phyloP scores from a whole-genome alignment of 2,888 invertebrate species.

The Clepsis dumicolana region DNA sequence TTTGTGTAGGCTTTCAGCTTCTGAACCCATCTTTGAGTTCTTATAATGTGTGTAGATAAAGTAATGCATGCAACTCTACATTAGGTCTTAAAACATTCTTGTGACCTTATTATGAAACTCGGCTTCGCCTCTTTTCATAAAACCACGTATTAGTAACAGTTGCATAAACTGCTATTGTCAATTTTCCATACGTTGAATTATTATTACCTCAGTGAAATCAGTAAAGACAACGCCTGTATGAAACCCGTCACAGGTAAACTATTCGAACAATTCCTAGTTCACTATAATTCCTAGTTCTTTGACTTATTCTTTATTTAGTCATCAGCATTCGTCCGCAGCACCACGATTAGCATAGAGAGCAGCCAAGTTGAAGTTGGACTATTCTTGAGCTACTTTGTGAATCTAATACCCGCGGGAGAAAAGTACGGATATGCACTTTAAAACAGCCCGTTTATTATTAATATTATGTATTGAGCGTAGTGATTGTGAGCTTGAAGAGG shows the following conservation, averaged over 20 bases:
- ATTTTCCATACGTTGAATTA: no score
- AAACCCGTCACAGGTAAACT: neutral
- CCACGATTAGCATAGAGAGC: constrained; percentile 59
- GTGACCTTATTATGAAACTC: no score
- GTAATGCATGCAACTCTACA: no score
- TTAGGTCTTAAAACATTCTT: no score
- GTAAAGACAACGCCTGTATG: neutral
- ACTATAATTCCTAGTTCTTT: neutral
- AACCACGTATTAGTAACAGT: no score
- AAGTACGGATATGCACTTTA: constrained; percentile 14
- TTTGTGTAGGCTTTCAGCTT: no score
- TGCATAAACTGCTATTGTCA: no score
- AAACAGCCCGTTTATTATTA: constrained; percentile 7
- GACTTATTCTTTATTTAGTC: constrained; percentile 27
- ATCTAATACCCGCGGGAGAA: constrained; percentile 20
- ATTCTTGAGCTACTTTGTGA: constrained; percentile 16
- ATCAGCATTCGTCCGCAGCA: constrained; percentile 43
- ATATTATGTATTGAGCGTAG: neutral
- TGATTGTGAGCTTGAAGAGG: neutral
- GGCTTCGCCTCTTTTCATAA: no score
- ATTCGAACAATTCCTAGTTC: constrained; percentile 3
- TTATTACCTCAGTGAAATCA: neutral
- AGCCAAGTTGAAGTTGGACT: constrained; percentile 46
- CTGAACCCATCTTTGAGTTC: no score
- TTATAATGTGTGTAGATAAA: no score